Conservation (phyloP, 2,888 invertebrate genomes). For the Cephalotes varians region DNA sequence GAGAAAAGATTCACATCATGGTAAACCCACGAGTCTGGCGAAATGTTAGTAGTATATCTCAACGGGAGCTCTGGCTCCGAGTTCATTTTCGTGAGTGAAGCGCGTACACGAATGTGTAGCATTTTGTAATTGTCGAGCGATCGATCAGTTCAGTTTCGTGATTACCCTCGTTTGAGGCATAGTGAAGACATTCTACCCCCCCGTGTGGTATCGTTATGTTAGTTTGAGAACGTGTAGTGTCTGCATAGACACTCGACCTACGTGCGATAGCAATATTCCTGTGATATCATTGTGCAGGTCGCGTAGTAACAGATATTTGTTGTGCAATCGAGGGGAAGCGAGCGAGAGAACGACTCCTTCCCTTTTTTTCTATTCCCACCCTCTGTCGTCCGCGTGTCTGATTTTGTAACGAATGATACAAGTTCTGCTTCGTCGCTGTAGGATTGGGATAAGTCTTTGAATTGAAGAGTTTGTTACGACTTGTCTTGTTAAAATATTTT, state of each 20-base stretch:
- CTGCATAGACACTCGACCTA: conserved; percentile 74
- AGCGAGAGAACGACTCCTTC: conserved; percentile 56
- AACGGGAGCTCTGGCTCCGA: too few species aligned
- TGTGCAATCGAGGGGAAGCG: conserved; percentile 69
- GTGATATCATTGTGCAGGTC: conserved; percentile 78
- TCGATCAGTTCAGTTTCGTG: conserved; percentile 33
- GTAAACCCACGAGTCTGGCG: not conserved
- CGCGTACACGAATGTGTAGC: conserved; percentile 20
- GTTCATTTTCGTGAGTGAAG: conserved; percentile 25
- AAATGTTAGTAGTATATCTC: not conserved
- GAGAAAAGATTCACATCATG: not conserved
- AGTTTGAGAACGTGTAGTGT: conserved; percentile 78
- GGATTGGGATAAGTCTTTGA: conserved; percentile 49
- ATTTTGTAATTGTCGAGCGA: conserved; percentile 22
- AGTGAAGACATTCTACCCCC: conserved; percentile 77
- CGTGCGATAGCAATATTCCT: conserved; percentile 75
- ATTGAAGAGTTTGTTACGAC: conserved; percentile 71
- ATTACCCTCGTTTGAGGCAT: conserved; percentile 45
- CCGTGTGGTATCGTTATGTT: conserved; percentile 75
- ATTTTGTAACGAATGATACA: conserved; percentile 70
- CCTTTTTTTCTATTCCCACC: conserved; percentile 33
- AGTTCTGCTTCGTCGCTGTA: conserved; percentile 69
- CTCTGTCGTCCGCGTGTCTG: conserved; percentile 54
- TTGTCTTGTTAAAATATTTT: conserved; percentile 15
- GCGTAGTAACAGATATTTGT: conserved; percentile 72